Evolutionary conservation across 2,888 invertebrate species (phyloP), one percentile per base, ranked within the genome.

Genomic region (Drosophila phalerata): DNA sequence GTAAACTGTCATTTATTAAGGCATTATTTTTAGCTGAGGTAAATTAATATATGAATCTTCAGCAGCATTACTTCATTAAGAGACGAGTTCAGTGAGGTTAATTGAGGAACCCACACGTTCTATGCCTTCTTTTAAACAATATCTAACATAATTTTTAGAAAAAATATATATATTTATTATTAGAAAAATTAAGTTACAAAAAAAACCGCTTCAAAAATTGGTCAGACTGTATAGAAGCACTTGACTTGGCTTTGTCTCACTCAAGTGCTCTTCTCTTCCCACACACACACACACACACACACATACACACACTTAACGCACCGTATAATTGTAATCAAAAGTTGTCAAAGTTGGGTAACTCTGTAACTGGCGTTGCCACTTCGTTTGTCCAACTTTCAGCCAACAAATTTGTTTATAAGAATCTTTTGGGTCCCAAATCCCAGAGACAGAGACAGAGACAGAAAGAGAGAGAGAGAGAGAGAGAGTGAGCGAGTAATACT

Each of bases 401-500:
- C 19, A 22, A 15, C 13, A 30, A 40, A 67, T 72, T 74, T 76
- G 75, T 81, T 81, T 74, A 61, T 74, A 74, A 74, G 73, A 52
- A 56, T 43, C 55, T 32, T 32, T 30, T 22, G 13, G 11, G 6
- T 4, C 5, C 10, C 19, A 42, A 45, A 25, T 28, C 45, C 45
- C 45, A 30, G 1, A 48, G 48, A 32, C n/a, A n/a, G n/a, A n/a
- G n/a, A n/a, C n/a, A n/a, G n/a, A n/a, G n/a, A n/a, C n/a, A n/a
- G n/a, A n/a, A n/a, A n/a, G n/a, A n/a, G 47, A n/a, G 5, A 9
- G 43, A 25, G 6, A 47, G n/a, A 3, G 43, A 45, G 8, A 25
- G 25, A 25, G 25, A 25, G 3, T 2, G 5, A 25, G 25, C 5
- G 28, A 28, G 8, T 47, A 28, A 47, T 28, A 15, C 28, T 48